Conservation (phyloP, 2,113 vertebrate genomes). For the Camelus bactrianus region DNA sequence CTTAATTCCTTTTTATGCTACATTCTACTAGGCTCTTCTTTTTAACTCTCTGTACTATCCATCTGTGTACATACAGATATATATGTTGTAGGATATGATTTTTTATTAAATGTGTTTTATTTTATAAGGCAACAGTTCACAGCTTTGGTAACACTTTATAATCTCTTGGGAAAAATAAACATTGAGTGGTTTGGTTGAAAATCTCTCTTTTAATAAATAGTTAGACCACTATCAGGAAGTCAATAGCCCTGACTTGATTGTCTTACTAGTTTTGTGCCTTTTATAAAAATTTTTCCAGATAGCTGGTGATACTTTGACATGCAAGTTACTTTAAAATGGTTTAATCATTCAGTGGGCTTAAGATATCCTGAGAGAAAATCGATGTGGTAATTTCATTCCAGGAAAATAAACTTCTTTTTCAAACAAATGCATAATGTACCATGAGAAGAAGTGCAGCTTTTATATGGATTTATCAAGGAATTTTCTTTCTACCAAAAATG, state of each 20-base stretch:
- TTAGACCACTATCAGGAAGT: not conserved
- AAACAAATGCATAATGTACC: not conserved
- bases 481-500: not conserved
- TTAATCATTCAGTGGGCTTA: not conserved
- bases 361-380: not conserved
- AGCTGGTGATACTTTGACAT: not conserved
- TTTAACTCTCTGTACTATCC: not conserved
- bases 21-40: not conserved
- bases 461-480: not conserved
- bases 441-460: not conserved
- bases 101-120: not conserved
- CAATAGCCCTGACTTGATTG: not conserved
- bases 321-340: conserved; percentile 25
- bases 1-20: not conserved
- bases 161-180: not conserved
- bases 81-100: not conserved
- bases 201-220: not conserved
- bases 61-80: not conserved
- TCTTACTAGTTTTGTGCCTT: not conserved
- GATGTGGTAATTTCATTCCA: not conserved
- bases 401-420: not conserved
- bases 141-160: not conserved
- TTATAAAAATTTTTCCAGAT: not conserved
- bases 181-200: not conserved
- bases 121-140: not conserved